Percentiles rank a stretch among this genome's conserved stretches.
These are phyloP conservation scores for Hypselothyrea guttata DNA, from an alignment of 2,888 invertebrate species.

Conservation along the genomic window DNA sequence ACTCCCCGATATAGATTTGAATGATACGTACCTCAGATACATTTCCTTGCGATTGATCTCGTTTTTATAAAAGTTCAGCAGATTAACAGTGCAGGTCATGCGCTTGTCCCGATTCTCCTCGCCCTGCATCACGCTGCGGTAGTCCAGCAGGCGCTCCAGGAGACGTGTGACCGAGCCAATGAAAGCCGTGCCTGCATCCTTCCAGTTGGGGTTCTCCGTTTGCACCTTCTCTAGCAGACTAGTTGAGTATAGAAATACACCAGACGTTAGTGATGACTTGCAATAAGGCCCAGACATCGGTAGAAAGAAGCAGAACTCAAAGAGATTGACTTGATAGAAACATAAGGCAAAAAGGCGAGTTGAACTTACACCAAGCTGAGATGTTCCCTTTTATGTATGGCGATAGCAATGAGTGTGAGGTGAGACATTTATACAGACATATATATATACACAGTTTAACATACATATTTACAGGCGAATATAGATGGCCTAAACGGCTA, in stretches of 20 bases:
- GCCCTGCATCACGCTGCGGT: slow-evolving; percentile 96
- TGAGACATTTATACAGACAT: slow-evolving; percentile 56
- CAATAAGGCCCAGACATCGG: no score
- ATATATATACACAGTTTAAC: slow-evolving; percentile 43
- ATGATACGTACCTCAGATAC: slow-evolving; percentile 87
- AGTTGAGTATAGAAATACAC: slow-evolving; percentile 15
- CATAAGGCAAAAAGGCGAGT: slow-evolving; percentile 32
- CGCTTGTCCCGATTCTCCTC: slow-evolving; percentile 97
- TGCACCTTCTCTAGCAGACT: slow-evolving; percentile 93
- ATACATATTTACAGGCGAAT: slow-evolving; percentile 23
- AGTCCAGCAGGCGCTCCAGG: slow-evolving; percentile 94
- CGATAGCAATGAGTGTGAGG: slow-evolving; percentile 70
- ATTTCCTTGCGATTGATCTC: slow-evolving; percentile 97
- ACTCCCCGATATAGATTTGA: no score
- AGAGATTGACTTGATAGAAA: not conserved
- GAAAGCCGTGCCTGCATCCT: slow-evolving; percentile 95
- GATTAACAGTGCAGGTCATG: slow-evolving; percentile 97
- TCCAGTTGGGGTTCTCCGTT: slow-evolving; percentile 92
- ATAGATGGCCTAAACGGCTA: slow-evolving; percentile 65
- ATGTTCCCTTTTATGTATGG: slow-evolving; percentile 88
- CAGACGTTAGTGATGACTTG: no score
- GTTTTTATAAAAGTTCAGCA: slow-evolving; percentile 97
- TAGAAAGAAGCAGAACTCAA: not conserved
- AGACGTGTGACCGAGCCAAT: slow-evolving; percentile 95
- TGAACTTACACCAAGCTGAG: slow-evolving; percentile 95